These are phyloP conservation scores for Argyresthia goedartella DNA, from an alignment of 2,888 invertebrate species.

Conservation along the genomic window DNA sequence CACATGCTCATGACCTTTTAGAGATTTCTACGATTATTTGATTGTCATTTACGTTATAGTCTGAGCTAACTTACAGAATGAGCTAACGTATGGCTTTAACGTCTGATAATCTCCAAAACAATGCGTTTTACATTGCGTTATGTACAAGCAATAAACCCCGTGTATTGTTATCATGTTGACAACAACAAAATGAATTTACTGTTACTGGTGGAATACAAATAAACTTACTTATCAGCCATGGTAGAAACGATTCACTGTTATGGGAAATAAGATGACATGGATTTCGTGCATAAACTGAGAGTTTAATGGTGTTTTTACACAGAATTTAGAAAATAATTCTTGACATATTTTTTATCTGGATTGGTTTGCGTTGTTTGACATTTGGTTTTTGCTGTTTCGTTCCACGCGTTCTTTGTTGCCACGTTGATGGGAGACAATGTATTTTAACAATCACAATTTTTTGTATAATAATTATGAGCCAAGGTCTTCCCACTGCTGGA, in stretches of 20 bases:
- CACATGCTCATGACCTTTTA: too few relatives aligned
- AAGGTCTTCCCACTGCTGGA: too few relatives aligned
- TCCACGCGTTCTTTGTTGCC: neutral
- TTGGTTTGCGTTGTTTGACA: conserved; percentile 55
- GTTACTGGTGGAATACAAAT: conserved; percentile 12
- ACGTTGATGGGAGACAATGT: too few relatives aligned
- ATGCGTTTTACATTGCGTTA: conserved; percentile 15
- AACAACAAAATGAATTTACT: conserved; percentile 12
- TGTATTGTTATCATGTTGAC: conserved; percentile 36
- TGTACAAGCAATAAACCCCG: conserved; percentile 11
- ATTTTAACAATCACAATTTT: too few relatives aligned
- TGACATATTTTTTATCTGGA: conserved; percentile 48
- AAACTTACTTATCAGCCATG: conserved; percentile 63
- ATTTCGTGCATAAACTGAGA: conserved; percentile 39
- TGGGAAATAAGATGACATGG: conserved; percentile 36
- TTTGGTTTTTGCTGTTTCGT: conserved; percentile 26
- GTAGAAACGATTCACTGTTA: conserved; percentile 25
- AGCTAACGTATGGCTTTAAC: too few relatives aligned
- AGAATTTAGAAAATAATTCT: conserved; percentile 57
- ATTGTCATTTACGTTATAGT: too few relatives aligned
- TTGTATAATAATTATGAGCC: too few relatives aligned
- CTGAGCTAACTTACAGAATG: too few relatives aligned
- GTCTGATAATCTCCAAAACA: too few relatives aligned
- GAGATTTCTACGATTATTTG: too few relatives aligned
- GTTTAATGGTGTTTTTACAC: conserved; percentile 50